Evolutionary conservation across 2,797 vertebrate species (phyloP), one percentile per base, ranked within the genome.

Genomic region (Sparidentex hasta): DNA sequence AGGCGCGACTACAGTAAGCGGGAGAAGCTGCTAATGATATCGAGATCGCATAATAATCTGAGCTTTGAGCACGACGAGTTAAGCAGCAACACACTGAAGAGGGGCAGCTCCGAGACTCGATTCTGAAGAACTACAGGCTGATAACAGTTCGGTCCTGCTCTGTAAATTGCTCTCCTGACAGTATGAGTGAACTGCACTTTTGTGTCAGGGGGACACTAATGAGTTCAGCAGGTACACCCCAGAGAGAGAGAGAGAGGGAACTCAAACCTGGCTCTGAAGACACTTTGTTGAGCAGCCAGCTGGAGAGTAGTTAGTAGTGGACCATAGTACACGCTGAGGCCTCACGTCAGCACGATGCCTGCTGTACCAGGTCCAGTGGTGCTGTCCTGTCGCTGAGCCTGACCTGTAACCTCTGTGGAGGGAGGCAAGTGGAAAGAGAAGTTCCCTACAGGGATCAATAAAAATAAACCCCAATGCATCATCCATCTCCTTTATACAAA

Each of bases 1-100:
- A 97, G 96, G 83, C 96, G 96, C 16, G 97, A 98, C 92, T 99
- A 97, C 75, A 99, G 97, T 54, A 98, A 99, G 89, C 97, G 98
- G 41, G 98, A 99, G 88, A 99, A 99, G 89, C 96, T 99, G 79
- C 96, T 99, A 41, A 99, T 99, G 98, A 99, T 99, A 83, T 99
- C 98, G 11, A 96, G 97, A 86, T 99, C 98, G 4, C 98, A 99
- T 59, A 99, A 99, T 85, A 99, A 99, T 86, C 95, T 99, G 88
- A 99, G 97, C 92, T 99, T 99, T 80, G 98, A 99, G 93, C 97
- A 97, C 4, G 97, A 98, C 33, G 97, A 99, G 74, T 97, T 97
- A 84, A 95, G 97, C 91, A 97, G 96, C 96, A 97, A 96, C 91
- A 94, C 96, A 23, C 86, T 99, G 83, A 99, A 98, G 88, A 95